Evolutionary conservation across 2,797 vertebrate genomes (phyloP), one percentile per base, ranked within the genome.

Genomic region (Acanthopagrus latus): DNA sequence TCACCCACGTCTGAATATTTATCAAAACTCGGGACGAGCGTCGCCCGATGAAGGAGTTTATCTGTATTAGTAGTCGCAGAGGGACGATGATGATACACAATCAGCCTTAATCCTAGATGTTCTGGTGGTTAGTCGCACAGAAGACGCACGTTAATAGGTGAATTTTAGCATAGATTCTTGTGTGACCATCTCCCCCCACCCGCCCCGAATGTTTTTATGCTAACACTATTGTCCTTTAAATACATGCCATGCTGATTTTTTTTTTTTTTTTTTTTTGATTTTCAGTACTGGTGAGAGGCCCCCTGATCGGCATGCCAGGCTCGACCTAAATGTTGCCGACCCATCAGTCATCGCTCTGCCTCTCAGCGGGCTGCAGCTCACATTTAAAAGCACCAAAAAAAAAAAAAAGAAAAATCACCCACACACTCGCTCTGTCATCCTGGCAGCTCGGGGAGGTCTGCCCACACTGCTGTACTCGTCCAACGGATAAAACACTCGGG

Each of bases 131-230:
- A 46, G 64, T 83, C 56, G 60, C 68, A 74, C 74, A 75, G 72
- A 60, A 55, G 74, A 88, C 58, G 62, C 65, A 65, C 59, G 46
- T 52, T 43, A 66, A 80, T 52, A 62, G 46, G 51, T 74, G 74
- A 46, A 52, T 74, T 85, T 83, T 84, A 90, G 88, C 89, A 87
- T 86, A 89, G 85, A 83, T 86, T 87, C 23, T 80, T 43, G 64
- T 70, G 85, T 89, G 87, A 87, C 83, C 83, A 0, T 79, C 65
- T 84, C 64, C 65, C 70, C 41, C 41, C 11, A 11, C 3, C 29
- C 29, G 0, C 29, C 29, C 29, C n/a, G 3, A 63, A 58, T 74
- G 54, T 71, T 74, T 74, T 65, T 13, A 68, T 43, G 18, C 25
- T 55, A 71, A 71, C 55, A 20, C 68, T 69, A 51, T n/a, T 63